Conservation (phyloP, 2,113 vertebrate genomes). For the Lophotis ruficrista region DNA sequence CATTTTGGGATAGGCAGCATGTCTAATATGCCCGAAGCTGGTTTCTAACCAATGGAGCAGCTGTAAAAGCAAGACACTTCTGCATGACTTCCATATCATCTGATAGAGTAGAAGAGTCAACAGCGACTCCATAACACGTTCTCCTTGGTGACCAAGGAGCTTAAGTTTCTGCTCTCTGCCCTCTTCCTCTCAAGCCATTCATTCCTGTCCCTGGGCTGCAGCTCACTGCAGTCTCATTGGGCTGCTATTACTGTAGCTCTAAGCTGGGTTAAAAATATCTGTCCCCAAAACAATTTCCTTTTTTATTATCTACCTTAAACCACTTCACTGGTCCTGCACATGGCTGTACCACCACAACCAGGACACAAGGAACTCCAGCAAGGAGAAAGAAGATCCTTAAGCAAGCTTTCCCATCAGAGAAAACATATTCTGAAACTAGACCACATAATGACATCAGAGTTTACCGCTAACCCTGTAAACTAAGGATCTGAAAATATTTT, state of each 20-base stretch:
- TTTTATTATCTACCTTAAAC: neutral
- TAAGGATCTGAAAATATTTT: neutral
- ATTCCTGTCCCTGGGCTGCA: neutral
- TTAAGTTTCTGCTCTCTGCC: neutral
- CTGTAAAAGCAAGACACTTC: neutral
- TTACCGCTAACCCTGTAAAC: neutral
- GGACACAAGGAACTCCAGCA: neutral
- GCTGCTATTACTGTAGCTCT: neutral
- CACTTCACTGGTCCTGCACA: neutral
- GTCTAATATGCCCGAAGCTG: neutral
- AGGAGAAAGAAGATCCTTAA: neutral
- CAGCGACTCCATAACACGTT: neutral
- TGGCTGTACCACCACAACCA: neutral
- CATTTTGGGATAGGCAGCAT: neutral
- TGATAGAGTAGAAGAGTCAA: neutral
- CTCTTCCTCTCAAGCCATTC: neutral
- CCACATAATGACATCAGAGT: neutral
- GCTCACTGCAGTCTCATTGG: neutral
- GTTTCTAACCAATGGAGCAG: neutral
- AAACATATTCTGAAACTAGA: neutral
- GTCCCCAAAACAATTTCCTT: neutral
- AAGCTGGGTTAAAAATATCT: neutral
- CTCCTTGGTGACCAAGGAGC: neutral
- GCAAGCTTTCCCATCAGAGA: neutral
- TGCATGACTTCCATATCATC: neutral